Evolutionary conservation across 2,888 invertebrate genomes (phyloP).

Genomic region (Ceramica pisi): DNA sequence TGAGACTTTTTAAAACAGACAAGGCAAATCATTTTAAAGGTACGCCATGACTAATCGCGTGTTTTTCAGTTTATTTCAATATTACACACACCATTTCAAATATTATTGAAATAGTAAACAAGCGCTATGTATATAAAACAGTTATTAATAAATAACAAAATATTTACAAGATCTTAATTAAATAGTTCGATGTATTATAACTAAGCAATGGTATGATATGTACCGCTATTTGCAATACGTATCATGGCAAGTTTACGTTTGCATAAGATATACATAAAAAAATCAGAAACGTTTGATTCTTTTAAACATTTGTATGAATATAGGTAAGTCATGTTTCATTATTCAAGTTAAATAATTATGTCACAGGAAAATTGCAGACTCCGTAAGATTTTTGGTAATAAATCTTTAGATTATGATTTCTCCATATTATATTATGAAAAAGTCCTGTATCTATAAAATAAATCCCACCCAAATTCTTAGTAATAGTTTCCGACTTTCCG

Average conservation of each 20-base stretch:
- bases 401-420: too few species aligned
- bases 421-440: too few species aligned
- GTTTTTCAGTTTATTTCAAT: constrained; percentile 9
- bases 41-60: neutral
- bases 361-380: too few species aligned
- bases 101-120: constrained; percentile 18
- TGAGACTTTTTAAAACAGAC: neutral
- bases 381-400: too few species aligned
- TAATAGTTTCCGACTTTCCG: too few species aligned
- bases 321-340: neutral
- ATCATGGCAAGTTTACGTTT: constrained; percentile 65
- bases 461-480: too few species aligned
- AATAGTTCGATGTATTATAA: constrained; percentile 62
- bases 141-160: constrained; percentile 68
- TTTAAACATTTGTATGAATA: neutral
- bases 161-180: constrained; percentile 62
- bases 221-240: constrained; percentile 63
- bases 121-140: constrained; percentile 47
- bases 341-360: neutral
- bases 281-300: constrained; percentile 7
- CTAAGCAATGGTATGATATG: constrained; percentile 65
- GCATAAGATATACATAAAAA: constrained; percentile 43
- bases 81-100: neutral
- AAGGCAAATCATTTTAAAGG: constrained; percentile 5
- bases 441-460: too few species aligned